Conservation (phyloP, 2,888 invertebrate genomes). For the Julus scanicus region DNA sequence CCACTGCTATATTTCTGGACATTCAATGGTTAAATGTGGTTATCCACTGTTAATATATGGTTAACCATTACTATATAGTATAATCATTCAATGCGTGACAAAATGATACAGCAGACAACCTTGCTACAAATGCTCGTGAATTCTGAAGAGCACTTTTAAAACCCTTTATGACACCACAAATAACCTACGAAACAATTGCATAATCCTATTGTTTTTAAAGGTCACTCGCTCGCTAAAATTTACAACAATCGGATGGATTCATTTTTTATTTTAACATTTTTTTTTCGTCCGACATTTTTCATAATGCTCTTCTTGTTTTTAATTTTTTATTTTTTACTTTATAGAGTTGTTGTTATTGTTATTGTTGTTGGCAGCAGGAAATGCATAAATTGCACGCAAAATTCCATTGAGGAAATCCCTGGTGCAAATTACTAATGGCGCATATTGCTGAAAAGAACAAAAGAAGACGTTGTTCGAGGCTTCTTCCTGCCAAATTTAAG, state of each 20-base stretch:
- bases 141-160: background rate
- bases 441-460: background rate
- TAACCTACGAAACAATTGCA: background rate
- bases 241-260: background rate
- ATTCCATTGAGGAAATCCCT: constrained; percentile 21
- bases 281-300: background rate
- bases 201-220: background rate
- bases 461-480: background rate
- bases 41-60: too few species aligned
- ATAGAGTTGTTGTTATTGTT: too few species aligned
- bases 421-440: constrained; percentile 7
- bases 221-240: background rate
- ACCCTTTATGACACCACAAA: background rate
- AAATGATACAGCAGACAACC: too few species aligned
- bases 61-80: too few species aligned
- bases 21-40: too few species aligned
- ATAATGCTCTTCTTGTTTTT: background rate
- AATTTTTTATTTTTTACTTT: too few species aligned
- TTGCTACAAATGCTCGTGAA: background rate
- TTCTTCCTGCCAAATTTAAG: background rate
- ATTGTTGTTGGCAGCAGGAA: constrained; percentile 25
- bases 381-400: constrained; percentile 13
- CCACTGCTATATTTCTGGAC: too few species aligned
- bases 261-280: background rate
- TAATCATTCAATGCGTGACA: too few species aligned